Conservation (phyloP, 2,888 invertebrate genomes). For the Oscheius onirici region DNA sequence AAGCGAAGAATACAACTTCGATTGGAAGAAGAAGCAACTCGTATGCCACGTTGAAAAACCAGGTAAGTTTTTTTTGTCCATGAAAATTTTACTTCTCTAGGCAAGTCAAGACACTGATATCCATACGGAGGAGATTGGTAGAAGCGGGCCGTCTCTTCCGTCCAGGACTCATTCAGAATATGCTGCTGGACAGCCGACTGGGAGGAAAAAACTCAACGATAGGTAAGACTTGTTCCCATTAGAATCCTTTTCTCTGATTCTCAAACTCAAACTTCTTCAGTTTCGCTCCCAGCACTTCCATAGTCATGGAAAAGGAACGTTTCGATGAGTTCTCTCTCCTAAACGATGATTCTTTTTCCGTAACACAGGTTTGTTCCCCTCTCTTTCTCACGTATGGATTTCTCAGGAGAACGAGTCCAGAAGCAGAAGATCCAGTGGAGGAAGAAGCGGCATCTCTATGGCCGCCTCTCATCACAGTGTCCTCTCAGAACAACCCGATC, state of each 20-base stretch:
- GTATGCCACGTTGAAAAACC: conserved; percentile 15
- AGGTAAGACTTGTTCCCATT: conserved; percentile 9
- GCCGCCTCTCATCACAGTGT: conserved; percentile 17
- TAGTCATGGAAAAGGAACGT: conserved; percentile 21
- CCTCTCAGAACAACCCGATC: neutral
- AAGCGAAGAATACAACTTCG: conserved; percentile 7
- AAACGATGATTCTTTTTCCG: conserved; percentile 16
- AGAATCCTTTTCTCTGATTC: no score
- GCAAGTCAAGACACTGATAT: conserved; percentile 8
- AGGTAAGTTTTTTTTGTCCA: neutral
- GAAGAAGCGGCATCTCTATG: conserved; percentile 21
- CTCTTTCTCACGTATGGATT: neutral
- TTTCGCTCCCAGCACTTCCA: conserved; percentile 28
- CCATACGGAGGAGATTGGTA: conserved; percentile 48
- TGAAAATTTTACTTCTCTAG: neutral
- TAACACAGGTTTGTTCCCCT: neutral
- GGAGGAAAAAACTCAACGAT: conserved; percentile 10
- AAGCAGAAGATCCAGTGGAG: conserved; percentile 23
- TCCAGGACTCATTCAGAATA: conserved; percentile 45
- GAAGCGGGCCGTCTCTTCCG: conserved; percentile 44
- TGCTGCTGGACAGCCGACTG: conserved; percentile 24
- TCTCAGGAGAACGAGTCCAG: conserved; percentile 18
- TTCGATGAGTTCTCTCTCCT: conserved; percentile 30
- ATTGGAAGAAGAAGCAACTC: conserved; percentile 28
- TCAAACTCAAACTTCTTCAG: conserved; percentile 5